A percentile compares a stretch with the other conserved stretches of the same genome.
phyloP scores from a whole-genome alignment of 2,797 vertebrate species.

The Podarcis siculus region DNA sequence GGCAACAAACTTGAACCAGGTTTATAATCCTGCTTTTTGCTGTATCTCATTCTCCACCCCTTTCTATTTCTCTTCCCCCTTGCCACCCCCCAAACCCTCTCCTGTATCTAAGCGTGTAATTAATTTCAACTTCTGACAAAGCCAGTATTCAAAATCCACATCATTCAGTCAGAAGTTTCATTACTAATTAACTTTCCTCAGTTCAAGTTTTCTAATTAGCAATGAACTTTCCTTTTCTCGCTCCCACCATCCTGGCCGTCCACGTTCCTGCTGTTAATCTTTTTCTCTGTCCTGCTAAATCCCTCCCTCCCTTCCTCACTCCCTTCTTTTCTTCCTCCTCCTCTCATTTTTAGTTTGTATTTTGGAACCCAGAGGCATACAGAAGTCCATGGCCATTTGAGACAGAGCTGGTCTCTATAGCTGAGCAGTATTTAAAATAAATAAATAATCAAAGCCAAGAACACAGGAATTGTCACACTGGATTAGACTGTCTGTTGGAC shows the following conservation, averaged over 20 bases:
- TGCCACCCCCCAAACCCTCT: slow-evolving; percentile 38
- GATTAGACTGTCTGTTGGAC: not conserved
- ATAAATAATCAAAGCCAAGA: not conserved
- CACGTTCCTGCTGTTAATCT: not conserved
- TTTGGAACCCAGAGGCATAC: not conserved
- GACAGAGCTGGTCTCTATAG: not conserved
- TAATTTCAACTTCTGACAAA: slow-evolving; percentile 76
- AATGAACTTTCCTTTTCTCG: slow-evolving; percentile 25
- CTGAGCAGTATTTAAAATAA: not conserved
- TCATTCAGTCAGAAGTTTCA: slow-evolving; percentile 70
- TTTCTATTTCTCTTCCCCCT: slow-evolving; percentile 10
- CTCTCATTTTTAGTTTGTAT: not conserved
- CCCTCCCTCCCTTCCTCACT: not conserved
- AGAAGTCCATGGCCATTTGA: not conserved
- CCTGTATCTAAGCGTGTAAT: slow-evolving; percentile 73
- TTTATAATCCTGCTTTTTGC: slow-evolving; percentile 57
- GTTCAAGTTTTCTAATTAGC: slow-evolving; percentile 77
- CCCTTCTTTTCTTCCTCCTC: not conserved
- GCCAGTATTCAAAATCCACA: slow-evolving; percentile 68
- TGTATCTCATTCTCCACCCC: slow-evolving; percentile 37
- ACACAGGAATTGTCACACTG: not conserved
- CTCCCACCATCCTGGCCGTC: not conserved
- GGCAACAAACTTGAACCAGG: slow-evolving; percentile 67
- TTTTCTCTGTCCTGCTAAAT: not conserved
- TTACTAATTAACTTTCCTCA: slow-evolving; percentile 79